Conservation (phyloP, 2,888 invertebrate species). For the Scelioninae gen. 1 region DNA sequence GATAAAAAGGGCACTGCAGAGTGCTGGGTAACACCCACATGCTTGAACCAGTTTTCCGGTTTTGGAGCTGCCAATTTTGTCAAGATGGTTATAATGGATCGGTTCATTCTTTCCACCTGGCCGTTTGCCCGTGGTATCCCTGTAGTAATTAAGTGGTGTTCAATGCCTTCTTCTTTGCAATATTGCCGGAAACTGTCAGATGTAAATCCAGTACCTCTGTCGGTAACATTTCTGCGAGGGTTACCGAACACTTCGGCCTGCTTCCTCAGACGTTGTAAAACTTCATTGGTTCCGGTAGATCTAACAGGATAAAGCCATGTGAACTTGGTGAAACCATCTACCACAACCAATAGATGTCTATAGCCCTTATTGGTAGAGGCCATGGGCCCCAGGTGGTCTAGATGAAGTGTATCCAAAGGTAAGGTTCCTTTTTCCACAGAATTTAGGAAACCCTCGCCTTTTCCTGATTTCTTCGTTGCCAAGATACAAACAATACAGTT, state of each 20-base stretch:
- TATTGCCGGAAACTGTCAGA: constrained; percentile 36
- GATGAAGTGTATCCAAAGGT: not conserved
- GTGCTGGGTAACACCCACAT: no score
- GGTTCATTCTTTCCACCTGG: constrained; percentile 53
- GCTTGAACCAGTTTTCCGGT: no score
- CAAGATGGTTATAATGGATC: constrained; percentile 21
- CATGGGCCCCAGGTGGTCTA: constrained; percentile 9
- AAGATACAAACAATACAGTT: constrained; percentile 1
- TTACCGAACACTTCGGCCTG: constrained; percentile 68
- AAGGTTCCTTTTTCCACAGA: not conserved
- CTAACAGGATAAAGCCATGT: not conserved
- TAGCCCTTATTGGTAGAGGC: not conserved
- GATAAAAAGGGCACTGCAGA: no score
- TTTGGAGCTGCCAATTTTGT: no score
- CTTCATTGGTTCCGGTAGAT: not conserved
- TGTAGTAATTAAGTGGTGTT: constrained; percentile 17
- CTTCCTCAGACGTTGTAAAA: not conserved
- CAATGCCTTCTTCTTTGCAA: constrained; percentile 29
- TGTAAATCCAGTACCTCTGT: constrained; percentile 70
- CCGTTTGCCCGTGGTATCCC: constrained; percentile 49
- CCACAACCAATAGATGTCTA: not conserved
- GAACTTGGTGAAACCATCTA: not conserved
- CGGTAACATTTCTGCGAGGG: constrained; percentile 42
- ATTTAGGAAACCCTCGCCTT: not conserved
- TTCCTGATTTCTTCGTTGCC: not conserved